phyloP scores from a whole-genome alignment of 1,140 invertebrate genomes.

The silkworm (Bombyx mori) region DNA sequence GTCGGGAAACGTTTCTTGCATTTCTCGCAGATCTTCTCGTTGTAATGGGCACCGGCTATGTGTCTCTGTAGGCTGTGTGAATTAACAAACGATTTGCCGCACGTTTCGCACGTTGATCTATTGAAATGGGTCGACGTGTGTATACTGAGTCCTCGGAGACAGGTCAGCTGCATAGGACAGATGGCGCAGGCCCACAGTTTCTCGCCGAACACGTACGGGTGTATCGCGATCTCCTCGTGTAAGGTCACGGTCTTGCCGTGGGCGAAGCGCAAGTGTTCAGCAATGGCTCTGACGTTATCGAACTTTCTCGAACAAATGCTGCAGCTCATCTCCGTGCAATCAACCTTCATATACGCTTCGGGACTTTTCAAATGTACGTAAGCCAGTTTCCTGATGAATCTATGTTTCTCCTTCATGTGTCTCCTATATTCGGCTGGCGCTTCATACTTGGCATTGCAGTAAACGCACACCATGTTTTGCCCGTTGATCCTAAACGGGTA shows the following conservation, averaged over 20 bases:
- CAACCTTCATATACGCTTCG: conserved; percentile 32
- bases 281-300: conserved; percentile 19
- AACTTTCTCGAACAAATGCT: conserved; percentile 19
- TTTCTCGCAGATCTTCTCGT: conserved; percentile 20
- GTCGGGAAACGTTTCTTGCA: conserved; percentile 13
- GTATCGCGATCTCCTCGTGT: conserved; percentile 20
- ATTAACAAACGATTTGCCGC: conserved; percentile 32
- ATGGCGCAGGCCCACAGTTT: conserved; percentile 26
- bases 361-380: conserved; percentile 18
- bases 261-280: conserved; percentile 16
- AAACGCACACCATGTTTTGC: conserved; percentile 33
- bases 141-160: conserved; percentile 23
- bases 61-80: conserved; percentile 21
- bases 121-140: conserved; percentile 32
- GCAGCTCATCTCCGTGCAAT: conserved; percentile 28
- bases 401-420: conserved; percentile 33
- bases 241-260: conserved; percentile 22
- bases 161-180: conserved; percentile 18
- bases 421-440: conserved; percentile 23
- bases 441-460: conserved; percentile 29
- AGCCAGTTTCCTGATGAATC: conserved; percentile 23
- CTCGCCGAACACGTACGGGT: conserved; percentile 24
- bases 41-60: conserved; percentile 23
- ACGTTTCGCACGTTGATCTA: conserved; percentile 32
- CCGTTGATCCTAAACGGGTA: conserved; percentile 35